Evolutionary conservation across 2,888 invertebrate species (phyloP).

Genomic region (Conops quadrifasciatus): DNA sequence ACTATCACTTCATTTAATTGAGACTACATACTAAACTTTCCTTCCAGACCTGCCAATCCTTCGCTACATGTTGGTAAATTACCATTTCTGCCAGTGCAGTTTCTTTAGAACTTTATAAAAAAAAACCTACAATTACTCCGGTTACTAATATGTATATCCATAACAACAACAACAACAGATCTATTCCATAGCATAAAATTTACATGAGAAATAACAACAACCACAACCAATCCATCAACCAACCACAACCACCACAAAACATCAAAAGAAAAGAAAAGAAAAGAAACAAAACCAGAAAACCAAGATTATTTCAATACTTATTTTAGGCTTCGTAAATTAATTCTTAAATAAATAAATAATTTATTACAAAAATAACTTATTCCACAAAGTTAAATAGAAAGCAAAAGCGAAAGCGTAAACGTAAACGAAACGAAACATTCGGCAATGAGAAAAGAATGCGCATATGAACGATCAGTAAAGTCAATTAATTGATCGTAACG

Average conservation of each 20-base stretch:
- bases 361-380: slow-evolving; percentile 22
- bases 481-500: slow-evolving; percentile 10
- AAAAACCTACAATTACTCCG: slow-evolving; percentile 20
- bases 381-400: slow-evolving; percentile 26
- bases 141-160: slow-evolving; percentile 26
- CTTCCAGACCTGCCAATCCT: slow-evolving; percentile 62
- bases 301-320: slow-evolving; percentile 54
- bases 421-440: slow-evolving; percentile 9
- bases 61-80: slow-evolving; percentile 62
- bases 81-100: slow-evolving; percentile 63
- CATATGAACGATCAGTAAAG: slow-evolving; percentile 20
- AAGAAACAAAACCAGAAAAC: no score
- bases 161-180: slow-evolving; percentile 29
- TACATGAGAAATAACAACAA: slow-evolving; percentile 43
- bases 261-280: slow-evolving; percentile 37
- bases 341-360: slow-evolving; percentile 10
- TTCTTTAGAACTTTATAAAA: slow-evolving; percentile 52
- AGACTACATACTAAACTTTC: slow-evolving; percentile 45
- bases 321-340: slow-evolving; percentile 33
- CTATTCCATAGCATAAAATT: slow-evolving; percentile 40
- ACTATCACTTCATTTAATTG: slow-evolving; percentile 12
- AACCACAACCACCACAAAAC: slow-evolving; percentile 29
- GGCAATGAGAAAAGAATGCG: slow-evolving; percentile 36
- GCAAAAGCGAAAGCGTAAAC: neutral
- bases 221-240: slow-evolving; percentile 35